Evolutionary conservation across 2,888 invertebrate species (phyloP).

Genomic region (Lithophane leautieri): DNA sequence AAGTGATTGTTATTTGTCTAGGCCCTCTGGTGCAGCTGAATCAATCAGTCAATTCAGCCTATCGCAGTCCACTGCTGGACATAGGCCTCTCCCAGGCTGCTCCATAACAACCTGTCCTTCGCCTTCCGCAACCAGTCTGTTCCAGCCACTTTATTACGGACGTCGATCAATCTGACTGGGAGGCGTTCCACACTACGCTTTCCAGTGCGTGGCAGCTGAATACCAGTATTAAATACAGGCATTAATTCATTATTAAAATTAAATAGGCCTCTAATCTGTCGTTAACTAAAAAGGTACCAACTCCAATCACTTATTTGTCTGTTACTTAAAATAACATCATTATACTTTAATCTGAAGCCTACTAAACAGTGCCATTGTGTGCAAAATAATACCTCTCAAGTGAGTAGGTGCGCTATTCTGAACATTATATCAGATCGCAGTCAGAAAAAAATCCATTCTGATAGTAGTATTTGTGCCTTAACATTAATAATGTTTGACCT

Average conservation of each 20-base stretch:
- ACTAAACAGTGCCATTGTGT: neutral
- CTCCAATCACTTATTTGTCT: neutral
- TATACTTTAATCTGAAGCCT: conserved; percentile 10
- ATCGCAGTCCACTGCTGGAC: too few relatives aligned
- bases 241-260: neutral
- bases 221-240: neutral
- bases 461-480: neutral
- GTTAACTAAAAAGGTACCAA: neutral
- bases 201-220: neutral
- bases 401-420: conserved; percentile 8
- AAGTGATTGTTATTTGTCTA: too few relatives aligned
- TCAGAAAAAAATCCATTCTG: neutral
- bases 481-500: neutral
- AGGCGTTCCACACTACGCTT: too few relatives aligned
- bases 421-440: neutral
- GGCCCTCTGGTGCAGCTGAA: neutral
- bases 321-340: neutral
- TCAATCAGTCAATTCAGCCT: too few relatives aligned
- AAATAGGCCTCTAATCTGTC: neutral
- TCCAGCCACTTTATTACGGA: too few relatives aligned
- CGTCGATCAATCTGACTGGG: too few relatives aligned
- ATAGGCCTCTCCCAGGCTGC: too few relatives aligned
- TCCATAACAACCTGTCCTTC: too few relatives aligned
- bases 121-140: too few relatives aligned
- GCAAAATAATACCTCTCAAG: neutral